Evolutionary conservation across 2,888 invertebrate genomes (phyloP), one percentile per base, ranked within the genome.

Genomic region (Chymomyza fuscimana): DNA sequence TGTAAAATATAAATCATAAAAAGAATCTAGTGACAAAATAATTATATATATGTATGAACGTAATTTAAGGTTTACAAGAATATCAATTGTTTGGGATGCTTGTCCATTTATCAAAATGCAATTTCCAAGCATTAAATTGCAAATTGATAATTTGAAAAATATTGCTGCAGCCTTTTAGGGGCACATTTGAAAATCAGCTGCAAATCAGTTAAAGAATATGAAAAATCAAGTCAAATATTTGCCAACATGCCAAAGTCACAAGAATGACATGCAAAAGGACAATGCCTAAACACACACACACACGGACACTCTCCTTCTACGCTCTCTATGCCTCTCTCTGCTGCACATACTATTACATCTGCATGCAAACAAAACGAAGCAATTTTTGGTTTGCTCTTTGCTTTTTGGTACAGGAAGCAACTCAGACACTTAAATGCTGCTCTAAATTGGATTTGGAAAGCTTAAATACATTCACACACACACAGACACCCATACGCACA

Each of bases 381-480:
- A 63, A 36, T 63, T 64, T 52, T 29, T 65, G 32, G 52, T 25
- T 51, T 32, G 32, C 16, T 29, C 15, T 19, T 12, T 46, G 63
- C 56, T 60, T 67, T 69, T 59, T 36, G 22, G 51, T 61, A 19
- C 76, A 77, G 79, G 77, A 78, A 70, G 73, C 70, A 64, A 64
- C 73, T 65, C 65, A 74, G 82, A 83, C 87, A 84, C 81, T 83
- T 84, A 86, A 83, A 86, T 73, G 74, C 73, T 77, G 84, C 78
- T 81, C 82, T 75, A 87, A 85, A 85, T 87, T 85, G 88, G 85
- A 87, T 87, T 85, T 85, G 84, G 70, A 81, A 60, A 67, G 76
- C 79, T 83, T 80, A 76, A 67, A 70, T 69, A 70, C 70, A 63
- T 6, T 25, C 40, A 10, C 19, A 15, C 36, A 63, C 22, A 50